Conservation (phyloP, 1,140 invertebrate genomes). For the Mercenaria mercenaria region DNA sequence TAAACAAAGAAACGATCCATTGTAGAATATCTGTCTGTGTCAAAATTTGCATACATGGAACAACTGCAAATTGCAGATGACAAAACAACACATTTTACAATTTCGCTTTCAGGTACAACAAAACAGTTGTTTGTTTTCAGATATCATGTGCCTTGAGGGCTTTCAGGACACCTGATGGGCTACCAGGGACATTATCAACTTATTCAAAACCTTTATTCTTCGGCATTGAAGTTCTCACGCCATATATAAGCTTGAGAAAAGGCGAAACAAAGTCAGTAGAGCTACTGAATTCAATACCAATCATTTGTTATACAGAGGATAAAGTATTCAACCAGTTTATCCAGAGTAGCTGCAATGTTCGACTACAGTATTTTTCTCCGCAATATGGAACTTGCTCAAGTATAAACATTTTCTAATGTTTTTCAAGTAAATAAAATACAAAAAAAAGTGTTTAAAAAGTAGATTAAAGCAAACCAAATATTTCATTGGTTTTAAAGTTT, state of each 20-base stretch:
- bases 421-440: too few species aligned
- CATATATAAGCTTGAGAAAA: neutral
- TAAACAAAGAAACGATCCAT: too few species aligned
- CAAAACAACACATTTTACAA: too few species aligned
- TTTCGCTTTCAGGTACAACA: too few species aligned
- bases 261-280: slow-evolving; percentile 45
- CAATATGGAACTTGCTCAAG: slow-evolving; percentile 18
- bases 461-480: too few species aligned
- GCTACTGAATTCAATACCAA: neutral
- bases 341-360: neutral
- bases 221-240: slow-evolving; percentile 14
- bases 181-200: neutral
- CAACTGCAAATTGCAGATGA: too few species aligned
- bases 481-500: too few species aligned
- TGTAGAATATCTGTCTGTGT: too few species aligned
- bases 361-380: slow-evolving; percentile 8
- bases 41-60: too few species aligned
- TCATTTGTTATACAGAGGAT: neutral
- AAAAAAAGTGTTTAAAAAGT: too few species aligned
- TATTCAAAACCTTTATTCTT: slow-evolving; percentile 15
- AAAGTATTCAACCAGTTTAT: neutral
- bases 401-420: too few species aligned
- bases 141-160: slow-evolving; percentile 34
- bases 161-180: neutral
- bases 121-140: too few species aligned